Evolutionary conservation across 2,113 vertebrate genomes (phyloP), one percentile per base, ranked within the genome.

Genomic region (Platichthys flesus): DNA sequence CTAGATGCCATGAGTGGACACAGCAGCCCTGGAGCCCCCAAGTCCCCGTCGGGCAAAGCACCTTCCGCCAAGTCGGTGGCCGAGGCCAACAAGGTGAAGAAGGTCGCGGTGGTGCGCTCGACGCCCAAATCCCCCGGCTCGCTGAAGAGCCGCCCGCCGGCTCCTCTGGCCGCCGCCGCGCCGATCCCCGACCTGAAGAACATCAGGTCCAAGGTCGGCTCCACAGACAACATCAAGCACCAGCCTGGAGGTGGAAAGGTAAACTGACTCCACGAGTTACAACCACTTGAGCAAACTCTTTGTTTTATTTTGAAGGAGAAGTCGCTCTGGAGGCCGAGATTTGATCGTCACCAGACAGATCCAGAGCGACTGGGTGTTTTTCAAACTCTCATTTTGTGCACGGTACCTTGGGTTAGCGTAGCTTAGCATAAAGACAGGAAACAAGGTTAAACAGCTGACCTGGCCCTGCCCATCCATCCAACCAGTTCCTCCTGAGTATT

Each of bases 201-300:
- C 0, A 90, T 99, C 78, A 93, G 82, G 79, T 97, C 98, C 88
- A 99, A 99, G 95, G 96, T 99, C 0, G 96, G 97, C 78, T 99
- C 98, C 59, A 99, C 95, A 0, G 97, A 97, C 0, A 99, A 99
- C 93, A 93, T 99, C 58, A 98, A 97, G 67, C 95, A 99, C 90
- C 97, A 99, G 92, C 98, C 98, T 0, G 98, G 98, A 82, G 98
- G 98, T 0, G 98, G 98, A 67, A 97, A 96, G 96, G 98, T 99
- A 49, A 51, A 51, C 47, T 1, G 18, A 12, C 59, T 70, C 35
- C 5, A 31, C 28, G 28, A 7, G 28, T 31, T 5, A 31, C 5
- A 6, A 31, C 28, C 28, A 31, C 28, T 31, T 7, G 28, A 31
- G 28, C 28, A 31, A 31, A 31, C 5, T 31, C 28, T 5, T 5